Evolutionary conservation across 1,140 invertebrate species (phyloP), one percentile per base, ranked within the genome.

Genomic region (Neodiprion virginianus): DNA sequence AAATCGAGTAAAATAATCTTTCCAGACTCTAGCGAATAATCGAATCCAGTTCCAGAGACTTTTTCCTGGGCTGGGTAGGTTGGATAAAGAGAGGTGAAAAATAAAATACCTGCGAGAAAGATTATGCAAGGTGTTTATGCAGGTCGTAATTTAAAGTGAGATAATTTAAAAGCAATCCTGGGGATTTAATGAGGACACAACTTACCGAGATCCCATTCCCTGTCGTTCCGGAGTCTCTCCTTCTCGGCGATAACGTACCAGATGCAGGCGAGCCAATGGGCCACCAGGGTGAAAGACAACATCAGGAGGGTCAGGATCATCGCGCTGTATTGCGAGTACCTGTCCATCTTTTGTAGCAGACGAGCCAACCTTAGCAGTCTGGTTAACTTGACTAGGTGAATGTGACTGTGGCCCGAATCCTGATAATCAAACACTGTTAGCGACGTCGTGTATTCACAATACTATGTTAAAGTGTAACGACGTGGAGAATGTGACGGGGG

Each of bases 181-280:
- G 53, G 8, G 53, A 8, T 61, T 40, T 40, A 40, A 40, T 40
- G 5, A 40, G 28, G 28, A 40, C 28, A 61, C 48, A 11, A 85
- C 90, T 93, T 88, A 96, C 95, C 93, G 82, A 95, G 90, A 87
- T 95, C 92, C 93, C 94, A 95, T 72, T 93, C 91, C 71, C 89
- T 89, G 78, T 90, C 91, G 82, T 95, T 91, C 61, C 88, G 88
- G 74, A 93, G 89, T 80, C 93, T 91, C 88, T 98, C 97, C 79
- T 94, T 94, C 77, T 96, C 95, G 1, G 97, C 98, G 77, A 99
- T 99, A 72, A 99, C 96, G 88, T 97, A 97, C 97, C 98, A 99
- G 79, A 99, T 95, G 88, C 98, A 99, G n/a, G 98, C 98, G 66
- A 99, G 90, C 98, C 98, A 99, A 90, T 99, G 98, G 47, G 98